Evolutionary conservation across 2,888 invertebrate genomes (phyloP).

Genomic region (Phortica magna): DNA sequence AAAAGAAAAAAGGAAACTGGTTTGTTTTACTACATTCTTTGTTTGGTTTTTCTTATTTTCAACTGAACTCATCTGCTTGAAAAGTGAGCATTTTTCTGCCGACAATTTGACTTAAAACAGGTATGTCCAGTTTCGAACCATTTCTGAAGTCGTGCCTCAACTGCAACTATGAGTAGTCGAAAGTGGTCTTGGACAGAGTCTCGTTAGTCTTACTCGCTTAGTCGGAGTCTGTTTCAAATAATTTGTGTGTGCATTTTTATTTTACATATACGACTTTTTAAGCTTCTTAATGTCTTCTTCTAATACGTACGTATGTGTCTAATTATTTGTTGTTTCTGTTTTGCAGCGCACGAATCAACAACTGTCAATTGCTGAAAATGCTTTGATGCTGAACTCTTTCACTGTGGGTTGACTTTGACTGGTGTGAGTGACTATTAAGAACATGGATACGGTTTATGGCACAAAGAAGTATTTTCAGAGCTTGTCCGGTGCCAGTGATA

Average conservation of each 20-base stretch:
- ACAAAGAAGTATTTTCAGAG: constrained; percentile 78
- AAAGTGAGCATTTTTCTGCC: constrained; percentile 15
- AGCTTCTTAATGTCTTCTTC: background rate
- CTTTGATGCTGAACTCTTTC: background rate
- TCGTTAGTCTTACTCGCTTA: too few relatives aligned
- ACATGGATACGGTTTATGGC: constrained; percentile 78
- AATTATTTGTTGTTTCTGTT: background rate
- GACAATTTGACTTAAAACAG: constrained; percentile 2
- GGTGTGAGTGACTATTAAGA: background rate
- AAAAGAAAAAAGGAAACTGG: constrained; percentile 13
- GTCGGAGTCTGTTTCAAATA: too few relatives aligned
- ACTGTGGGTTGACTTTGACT: constrained; percentile 6
- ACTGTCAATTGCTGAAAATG: background rate
- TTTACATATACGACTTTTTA: too few relatives aligned
- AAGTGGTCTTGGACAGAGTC: background rate
- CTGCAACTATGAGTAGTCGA: background rate
- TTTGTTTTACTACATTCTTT: background rate
- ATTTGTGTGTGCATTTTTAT: too few relatives aligned
- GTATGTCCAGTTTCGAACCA: constrained; percentile 12
- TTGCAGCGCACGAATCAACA: background rate
- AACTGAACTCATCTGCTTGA: constrained; percentile 6
- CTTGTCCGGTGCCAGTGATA: constrained; percentile 76
- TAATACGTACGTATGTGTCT: background rate
- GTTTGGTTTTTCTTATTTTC: background rate
- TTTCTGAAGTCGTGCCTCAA: background rate